Conservation (phyloP, 2,888 invertebrate genomes). For the Apoderus coryli region DNA sequence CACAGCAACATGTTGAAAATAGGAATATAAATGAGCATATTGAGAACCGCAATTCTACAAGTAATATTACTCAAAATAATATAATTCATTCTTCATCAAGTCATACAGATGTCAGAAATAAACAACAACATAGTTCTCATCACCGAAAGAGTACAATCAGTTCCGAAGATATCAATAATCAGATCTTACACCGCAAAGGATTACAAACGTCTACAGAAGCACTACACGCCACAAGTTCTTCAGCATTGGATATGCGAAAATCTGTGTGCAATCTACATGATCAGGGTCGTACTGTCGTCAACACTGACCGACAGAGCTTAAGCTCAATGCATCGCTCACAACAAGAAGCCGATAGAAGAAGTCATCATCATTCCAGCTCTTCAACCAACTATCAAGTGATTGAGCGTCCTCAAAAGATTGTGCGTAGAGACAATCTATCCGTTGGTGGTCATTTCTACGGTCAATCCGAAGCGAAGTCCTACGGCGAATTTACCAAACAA, state of each 20-base stretch:
- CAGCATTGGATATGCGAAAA: slow-evolving; percentile 66
- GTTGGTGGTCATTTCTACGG: slow-evolving; percentile 62
- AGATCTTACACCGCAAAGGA: slow-evolving; percentile 65
- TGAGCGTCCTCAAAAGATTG: slow-evolving; percentile 47
- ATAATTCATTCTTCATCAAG: slow-evolving; percentile 17
- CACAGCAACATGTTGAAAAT: slow-evolving; percentile 18
- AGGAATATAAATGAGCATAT: no score
- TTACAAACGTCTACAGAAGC: slow-evolving; percentile 54
- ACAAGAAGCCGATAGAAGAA: slow-evolving; percentile 37
- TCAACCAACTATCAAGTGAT: slow-evolving; percentile 28
- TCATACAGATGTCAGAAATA: slow-evolving; percentile 16
- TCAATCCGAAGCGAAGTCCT: slow-evolving; percentile 53
- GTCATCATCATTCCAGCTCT: slow-evolving; percentile 35
- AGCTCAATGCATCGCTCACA: slow-evolving; percentile 64
- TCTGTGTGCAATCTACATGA: slow-evolving; percentile 68
- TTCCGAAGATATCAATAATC: slow-evolving; percentile 58
- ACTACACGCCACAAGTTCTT: slow-evolving; percentile 53
- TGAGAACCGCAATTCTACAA: no score
- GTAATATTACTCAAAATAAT: slow-evolving; percentile 15
- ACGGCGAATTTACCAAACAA: slow-evolving; percentile 47
- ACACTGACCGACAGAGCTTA: slow-evolving; percentile 59
- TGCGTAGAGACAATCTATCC: slow-evolving; percentile 50
- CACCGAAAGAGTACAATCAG: slow-evolving; percentile 63
- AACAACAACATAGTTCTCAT: slow-evolving; percentile 23
- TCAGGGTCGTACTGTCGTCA: slow-evolving; percentile 51